Evolutionary conservation across 2,888 invertebrate species (phyloP).

Genomic region (Aspidiotus rigidus): DNA sequence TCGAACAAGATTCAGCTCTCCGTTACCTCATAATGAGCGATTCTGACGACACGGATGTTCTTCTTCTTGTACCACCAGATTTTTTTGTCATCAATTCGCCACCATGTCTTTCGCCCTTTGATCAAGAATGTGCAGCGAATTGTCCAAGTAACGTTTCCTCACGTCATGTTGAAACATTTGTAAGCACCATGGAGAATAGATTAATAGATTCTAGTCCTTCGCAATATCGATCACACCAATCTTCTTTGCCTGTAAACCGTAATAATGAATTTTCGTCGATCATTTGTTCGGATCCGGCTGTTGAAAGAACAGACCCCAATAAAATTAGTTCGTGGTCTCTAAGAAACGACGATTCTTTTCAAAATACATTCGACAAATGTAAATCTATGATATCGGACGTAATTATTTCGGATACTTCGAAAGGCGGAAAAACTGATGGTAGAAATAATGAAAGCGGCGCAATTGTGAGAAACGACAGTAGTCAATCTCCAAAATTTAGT

Average conservation of each 20-base stretch:
- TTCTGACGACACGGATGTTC: conserved; percentile 72
- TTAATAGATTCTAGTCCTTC: neutral
- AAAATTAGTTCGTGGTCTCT: neutral
- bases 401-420: neutral
- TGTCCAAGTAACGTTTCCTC: neutral
- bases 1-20: too few species aligned
- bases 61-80: conserved; percentile 68
- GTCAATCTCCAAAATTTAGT: conserved; percentile 19
- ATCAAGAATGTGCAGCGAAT: neutral
- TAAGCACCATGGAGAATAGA: neutral
- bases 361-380: neutral
- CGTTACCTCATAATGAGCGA: conserved; percentile 46
- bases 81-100: conserved; percentile 37
- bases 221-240: neutral
- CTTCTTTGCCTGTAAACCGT: neutral
- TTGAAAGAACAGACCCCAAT: neutral
- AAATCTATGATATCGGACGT: neutral
- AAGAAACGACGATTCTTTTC: neutral
- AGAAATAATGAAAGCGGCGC: neutral
- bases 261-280: neutral
- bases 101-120: conserved; percentile 13
- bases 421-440: neutral
- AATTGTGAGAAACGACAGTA: neutral
- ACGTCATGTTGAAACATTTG: neutral
- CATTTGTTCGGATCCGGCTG: neutral